Evolutionary conservation across 2,113 vertebrate species (phyloP), one percentile per base, ranked within the genome.

Genomic region (Lycaon pictus): DNA sequence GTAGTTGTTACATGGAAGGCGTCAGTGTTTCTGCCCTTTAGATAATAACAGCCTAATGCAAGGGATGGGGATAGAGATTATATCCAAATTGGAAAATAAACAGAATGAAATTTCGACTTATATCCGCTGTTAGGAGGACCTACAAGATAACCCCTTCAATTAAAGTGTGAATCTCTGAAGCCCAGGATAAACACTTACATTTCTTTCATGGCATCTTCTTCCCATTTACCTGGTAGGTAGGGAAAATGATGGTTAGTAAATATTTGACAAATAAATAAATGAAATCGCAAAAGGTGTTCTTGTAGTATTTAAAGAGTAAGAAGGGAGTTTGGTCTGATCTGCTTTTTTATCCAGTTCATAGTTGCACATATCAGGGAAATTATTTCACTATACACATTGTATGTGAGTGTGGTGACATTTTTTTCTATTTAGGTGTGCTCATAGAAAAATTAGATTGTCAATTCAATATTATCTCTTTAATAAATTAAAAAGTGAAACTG

Each of bases 401-500:
- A 17, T 82, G 29, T 77, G 48, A 22, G 1, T 53, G 16, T 74
- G 22, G 8, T 84, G n/a, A 72, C 23, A 11, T 84, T 65, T 85
- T 93, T 95, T 90, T 94, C 69, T 80, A 58, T 87, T 96, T 93
- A 83, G 4, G 23, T 63, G 88, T 96, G 27, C 11, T 53, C 81
- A 56, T 81, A 62, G 35, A 84, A 96, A 80, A 94, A 92, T 90
- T 62, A 25, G 63, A 80, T 92, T 81, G 43, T 88, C 9, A 84
- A 58, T 85, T 93, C 62, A 89, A 56, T 96, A 63, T 71, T 90
- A 53, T 87, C 13, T 97, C 55, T 93, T 95, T 74, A 97, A 76
- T 77, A 96, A 92, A 93, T 86, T 53, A 95, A 89, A 96, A 86
- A 88, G 43, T 84, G 9, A 93, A 97, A 71, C 13, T 81, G 20